A percentile compares a stretch with the other conserved stretches of the same genome.
phyloP scores from a whole-genome alignment of 1,140 invertebrate genomes.

The Drosophila obscura region DNA sequence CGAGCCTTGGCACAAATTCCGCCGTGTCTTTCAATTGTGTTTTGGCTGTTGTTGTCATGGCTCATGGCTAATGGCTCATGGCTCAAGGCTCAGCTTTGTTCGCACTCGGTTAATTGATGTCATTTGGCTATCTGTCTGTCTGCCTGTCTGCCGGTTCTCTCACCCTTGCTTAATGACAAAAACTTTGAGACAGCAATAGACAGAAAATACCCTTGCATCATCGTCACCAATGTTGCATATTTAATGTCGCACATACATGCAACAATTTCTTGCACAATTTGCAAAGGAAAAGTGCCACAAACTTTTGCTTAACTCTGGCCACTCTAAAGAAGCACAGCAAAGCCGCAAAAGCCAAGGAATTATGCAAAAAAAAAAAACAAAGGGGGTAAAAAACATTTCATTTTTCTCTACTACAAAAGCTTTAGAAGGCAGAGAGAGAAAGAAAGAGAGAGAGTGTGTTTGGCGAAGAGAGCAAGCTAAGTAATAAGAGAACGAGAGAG shows the following conservation, averaged over 20 bases:
- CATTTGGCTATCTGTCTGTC: slow-evolving; percentile 21
- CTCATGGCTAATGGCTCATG: slow-evolving; percentile 25
- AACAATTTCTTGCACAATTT: slow-evolving; percentile 26
- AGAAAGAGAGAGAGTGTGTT: slow-evolving; percentile 5
- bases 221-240: neutral
- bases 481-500: slow-evolving; percentile 13
- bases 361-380: slow-evolving; percentile 12
- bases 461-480: slow-evolving; percentile 8
- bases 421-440: slow-evolving; percentile 40
- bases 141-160: neutral
- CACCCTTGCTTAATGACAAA: slow-evolving; percentile 1
- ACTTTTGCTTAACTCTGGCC: slow-evolving; percentile 60
- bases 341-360: slow-evolving; percentile 65
- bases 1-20: slow-evolving; percentile 67
- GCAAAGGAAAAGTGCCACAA: slow-evolving; percentile 32
- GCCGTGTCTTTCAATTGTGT: slow-evolving; percentile 16
- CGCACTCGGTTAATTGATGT: slow-evolving; percentile 60
- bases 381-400: slow-evolving; percentile 30
- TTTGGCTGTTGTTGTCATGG: slow-evolving; percentile 7
- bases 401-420: slow-evolving; percentile 81
- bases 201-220: slow-evolving; percentile 21
- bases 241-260: slow-evolving; percentile 3
- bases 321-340: slow-evolving; percentile 59
- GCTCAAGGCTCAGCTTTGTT: slow-evolving; percentile 16
- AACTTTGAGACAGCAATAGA: slow-evolving; percentile 5